These are phyloP conservation scores for Albula goreensis DNA, from an alignment of 2,113 vertebrate species.

Conservation along the genomic window DNA sequence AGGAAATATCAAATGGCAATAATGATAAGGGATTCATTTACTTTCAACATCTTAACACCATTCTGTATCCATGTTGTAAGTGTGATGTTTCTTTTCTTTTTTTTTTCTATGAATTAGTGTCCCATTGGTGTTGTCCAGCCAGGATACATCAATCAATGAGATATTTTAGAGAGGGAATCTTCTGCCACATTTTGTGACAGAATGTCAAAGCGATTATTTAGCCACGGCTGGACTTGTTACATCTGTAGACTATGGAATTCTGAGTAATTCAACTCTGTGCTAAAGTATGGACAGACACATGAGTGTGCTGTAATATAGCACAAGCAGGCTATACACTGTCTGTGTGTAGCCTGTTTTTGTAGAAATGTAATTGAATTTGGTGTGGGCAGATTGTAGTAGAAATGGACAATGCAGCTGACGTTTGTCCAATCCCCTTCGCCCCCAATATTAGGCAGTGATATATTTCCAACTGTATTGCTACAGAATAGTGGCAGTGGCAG, in stretches of 20 bases:
- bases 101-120: not conserved
- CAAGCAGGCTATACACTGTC: no score
- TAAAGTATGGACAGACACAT: not conserved
- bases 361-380: not conserved
- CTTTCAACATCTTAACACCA: constrained; percentile 38
- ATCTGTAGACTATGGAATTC: not conserved
- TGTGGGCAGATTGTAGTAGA: not conserved
- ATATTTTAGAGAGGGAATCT: not conserved
- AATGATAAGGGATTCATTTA: constrained; percentile 12
- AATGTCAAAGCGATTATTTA: not conserved
- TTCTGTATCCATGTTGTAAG: constrained; percentile 31
- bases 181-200: not conserved
- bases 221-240: not conserved
- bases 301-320: not conserved
- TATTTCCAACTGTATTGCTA: not conserved
- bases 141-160: constrained; percentile 11
- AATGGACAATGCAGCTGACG: not conserved
- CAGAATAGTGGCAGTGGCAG: not conserved
- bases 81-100: constrained; percentile 26
- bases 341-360: not conserved
- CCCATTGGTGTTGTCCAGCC: not conserved
- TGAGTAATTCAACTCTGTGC: not conserved
- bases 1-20: constrained; percentile 11
- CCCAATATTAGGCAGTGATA: not conserved
- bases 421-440: not conserved